Base-by-base conservation (phyloP, 1,140 invertebrate genomes). In the Calephelis virginiensis region DNA sequence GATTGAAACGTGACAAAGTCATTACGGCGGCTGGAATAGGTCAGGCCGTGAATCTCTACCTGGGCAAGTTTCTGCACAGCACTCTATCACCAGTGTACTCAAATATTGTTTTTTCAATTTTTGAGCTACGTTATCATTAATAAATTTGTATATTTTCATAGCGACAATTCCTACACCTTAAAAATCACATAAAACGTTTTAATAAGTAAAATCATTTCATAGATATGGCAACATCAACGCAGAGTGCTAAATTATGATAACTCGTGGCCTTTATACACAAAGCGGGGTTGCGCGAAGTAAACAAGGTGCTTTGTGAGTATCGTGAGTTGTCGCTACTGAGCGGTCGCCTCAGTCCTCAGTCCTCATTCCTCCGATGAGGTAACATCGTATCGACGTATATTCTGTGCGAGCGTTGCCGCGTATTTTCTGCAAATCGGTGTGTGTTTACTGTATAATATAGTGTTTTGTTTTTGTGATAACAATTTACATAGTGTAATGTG, bases 401-500 rank as follows among this genome's bases (percentile, higher is more conserved):
- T 48, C 13, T 53, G 56, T 49, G 64, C 50, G 12, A 63, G 40
- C n/a, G 28, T 64, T 63, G 48, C 61, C 66, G 68, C 66, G 68
- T 64, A 72, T 49, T 61, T 61, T 63, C 48, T 14, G 65, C 50
- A 48, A 59, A 56, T 12, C 53, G 10, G 8, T 11, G 28, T 59
- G 53, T 38, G 53, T 59, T 43, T 43, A 43, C 40, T 43, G 12
- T 38, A 69, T 73, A 73, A 61, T 69, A 75, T 70, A 79, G 77
- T 82, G 74, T 73, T 74, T 65, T 11, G 64, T 74, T 63, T 66
- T 60, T 74, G 67, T 66, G 66, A 71, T 74, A 59, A 66, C 73
- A 67, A 67, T 69, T 72, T 67, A 60, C 60, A 46, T 38, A 63
- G 78, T 89, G 86, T 84, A 71, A 82, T 85, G 85, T 91, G 83